Evolutionary conservation across 2,888 invertebrate species (phyloP).

Genomic region (Ptycholaimellus sp.): DNA sequence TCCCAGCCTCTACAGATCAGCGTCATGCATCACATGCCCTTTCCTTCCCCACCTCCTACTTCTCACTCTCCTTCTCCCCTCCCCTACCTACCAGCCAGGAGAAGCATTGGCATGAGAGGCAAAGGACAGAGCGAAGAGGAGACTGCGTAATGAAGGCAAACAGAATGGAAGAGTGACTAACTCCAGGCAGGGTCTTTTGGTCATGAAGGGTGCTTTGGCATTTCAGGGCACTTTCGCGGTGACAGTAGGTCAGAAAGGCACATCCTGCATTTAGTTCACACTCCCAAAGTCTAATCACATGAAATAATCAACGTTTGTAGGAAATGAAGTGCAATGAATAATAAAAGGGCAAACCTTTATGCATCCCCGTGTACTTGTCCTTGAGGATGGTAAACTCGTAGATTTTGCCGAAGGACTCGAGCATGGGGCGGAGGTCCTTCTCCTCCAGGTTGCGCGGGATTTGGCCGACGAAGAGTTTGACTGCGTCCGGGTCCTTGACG

Average conservation of each 20-base stretch:
- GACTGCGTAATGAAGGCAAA: background rate
- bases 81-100: constrained; percentile 2
- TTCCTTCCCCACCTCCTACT: too few species aligned
- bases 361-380: constrained; percentile 80
- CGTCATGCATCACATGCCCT: too few species aligned
- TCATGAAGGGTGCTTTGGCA: constrained; percentile 83
- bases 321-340: background rate
- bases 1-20: too few species aligned
- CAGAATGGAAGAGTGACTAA: constrained; percentile 35
- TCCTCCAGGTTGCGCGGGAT: constrained; percentile 70
- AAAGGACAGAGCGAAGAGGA: background rate
- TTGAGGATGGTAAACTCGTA: constrained; percentile 78
- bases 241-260: constrained; percentile 93
- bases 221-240: constrained; percentile 73
- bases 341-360: constrained; percentile 46
- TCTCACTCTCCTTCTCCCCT: too few species aligned
- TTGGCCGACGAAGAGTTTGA: constrained; percentile 74
- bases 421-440: constrained; percentile 60
- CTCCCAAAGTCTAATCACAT: too few species aligned
- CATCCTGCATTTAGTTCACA: constrained; percentile 73
- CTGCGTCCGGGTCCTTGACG: constrained; percentile 35
- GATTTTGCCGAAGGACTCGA: constrained; percentile 72
- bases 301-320: too few species aligned
- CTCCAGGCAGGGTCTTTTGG: constrained; percentile 92
- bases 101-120: constrained; percentile 1